Evolutionary conservation across 2,888 invertebrate genomes (phyloP).

Genomic region (Synergus umbraculus): DNA sequence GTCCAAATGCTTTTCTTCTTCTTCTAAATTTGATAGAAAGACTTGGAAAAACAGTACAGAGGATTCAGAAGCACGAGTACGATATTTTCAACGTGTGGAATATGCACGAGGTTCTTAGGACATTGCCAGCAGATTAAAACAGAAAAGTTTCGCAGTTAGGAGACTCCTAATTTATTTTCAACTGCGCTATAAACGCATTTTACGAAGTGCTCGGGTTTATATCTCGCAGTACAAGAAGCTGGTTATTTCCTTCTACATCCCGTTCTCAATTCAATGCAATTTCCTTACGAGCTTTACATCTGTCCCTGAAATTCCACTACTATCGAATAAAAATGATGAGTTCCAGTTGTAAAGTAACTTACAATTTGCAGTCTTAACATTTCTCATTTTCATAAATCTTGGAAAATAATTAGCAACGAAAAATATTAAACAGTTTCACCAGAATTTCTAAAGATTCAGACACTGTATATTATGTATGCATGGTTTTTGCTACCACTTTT

Average conservation of each 20-base stretch:
- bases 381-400: no score
- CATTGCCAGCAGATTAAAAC: conserved; percentile 1
- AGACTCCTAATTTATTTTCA: conserved; percentile 4
- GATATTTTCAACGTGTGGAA: background rate
- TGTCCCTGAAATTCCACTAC: no score
- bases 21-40: background rate
- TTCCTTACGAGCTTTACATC: no score
- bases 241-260: background rate
- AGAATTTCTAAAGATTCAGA: no score
- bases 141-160: background rate
- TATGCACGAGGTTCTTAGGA: background rate
- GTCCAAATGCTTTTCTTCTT: background rate
- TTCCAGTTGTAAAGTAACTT: no score
- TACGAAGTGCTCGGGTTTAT: background rate
- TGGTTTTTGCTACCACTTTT: no score
- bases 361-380: no score
- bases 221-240: background rate
- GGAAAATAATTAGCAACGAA: no score
- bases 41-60: background rate
- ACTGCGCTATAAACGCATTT: conserved; percentile 11
- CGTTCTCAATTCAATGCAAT: no score
- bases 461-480: no score
- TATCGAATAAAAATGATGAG: no score
- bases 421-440: no score
- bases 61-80: background rate